Evolutionary conservation across 2,113 vertebrate genomes (phyloP).

Genomic region (Hemichromis elongatus): DNA sequence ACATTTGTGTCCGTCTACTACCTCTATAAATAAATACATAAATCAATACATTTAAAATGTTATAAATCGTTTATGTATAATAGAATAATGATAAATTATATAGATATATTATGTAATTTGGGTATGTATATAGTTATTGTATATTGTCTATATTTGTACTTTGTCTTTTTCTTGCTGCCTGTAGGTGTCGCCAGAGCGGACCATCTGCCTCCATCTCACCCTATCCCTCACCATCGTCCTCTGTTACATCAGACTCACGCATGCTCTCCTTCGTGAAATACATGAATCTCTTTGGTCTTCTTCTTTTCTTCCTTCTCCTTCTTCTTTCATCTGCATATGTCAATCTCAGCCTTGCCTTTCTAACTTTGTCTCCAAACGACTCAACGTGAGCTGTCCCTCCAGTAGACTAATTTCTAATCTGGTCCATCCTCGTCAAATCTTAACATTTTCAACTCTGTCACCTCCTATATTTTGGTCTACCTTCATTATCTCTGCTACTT

Average conservation of each 20-base stretch:
- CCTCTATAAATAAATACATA: neutral
- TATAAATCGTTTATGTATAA: neutral
- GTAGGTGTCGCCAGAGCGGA: neutral
- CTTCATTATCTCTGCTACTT: neutral
- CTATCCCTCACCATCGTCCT: neutral
- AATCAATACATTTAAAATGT: neutral
- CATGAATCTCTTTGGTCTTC: neutral
- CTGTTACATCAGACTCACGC: neutral
- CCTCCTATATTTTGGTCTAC: neutral
- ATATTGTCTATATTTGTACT: neutral
- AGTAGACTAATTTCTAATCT: neutral
- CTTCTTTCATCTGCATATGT: neutral
- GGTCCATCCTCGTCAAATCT: neutral
- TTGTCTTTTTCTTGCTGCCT: neutral
- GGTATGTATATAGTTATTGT: neutral
- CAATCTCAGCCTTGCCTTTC: neutral
- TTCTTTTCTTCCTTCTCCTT: neutral
- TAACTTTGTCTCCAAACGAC: neutral
- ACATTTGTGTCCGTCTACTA: neutral
- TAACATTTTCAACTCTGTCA: neutral
- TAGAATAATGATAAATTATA: neutral
- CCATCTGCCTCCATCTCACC: neutral
- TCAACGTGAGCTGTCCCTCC: neutral
- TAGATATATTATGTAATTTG: neutral
- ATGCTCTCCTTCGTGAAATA: neutral